Evolutionary conservation across 2,888 invertebrate genomes (phyloP).

Genomic region (Aphodius granarius): DNA sequence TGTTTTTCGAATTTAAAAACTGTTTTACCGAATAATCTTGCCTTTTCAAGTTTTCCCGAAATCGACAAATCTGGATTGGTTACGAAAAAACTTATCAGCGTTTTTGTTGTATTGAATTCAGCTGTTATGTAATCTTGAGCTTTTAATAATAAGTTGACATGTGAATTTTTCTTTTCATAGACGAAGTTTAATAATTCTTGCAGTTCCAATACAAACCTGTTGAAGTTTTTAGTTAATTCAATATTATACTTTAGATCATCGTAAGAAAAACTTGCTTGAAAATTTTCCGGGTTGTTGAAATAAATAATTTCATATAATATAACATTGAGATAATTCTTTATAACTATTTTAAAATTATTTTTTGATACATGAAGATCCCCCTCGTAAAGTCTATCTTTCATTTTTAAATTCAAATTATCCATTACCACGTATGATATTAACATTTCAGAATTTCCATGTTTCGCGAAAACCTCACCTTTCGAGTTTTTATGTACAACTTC

Average conservation of each 20-base stretch:
- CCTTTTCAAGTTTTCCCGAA: neutral
- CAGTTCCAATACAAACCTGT: slow-evolving; percentile 2
- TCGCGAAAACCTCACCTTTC: neutral
- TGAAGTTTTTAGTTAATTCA: slow-evolving; percentile 1
- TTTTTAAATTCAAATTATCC: neutral
- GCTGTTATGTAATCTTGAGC: neutral
- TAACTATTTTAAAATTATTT: neutral
- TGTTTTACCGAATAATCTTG: slow-evolving; percentile 3
- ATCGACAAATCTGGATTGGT: neutral
- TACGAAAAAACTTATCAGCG: neutral
- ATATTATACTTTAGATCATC: neutral
- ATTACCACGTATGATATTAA: neutral
- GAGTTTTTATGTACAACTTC: neutral
- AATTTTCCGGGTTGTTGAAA: neutral
- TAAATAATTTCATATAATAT: neutral
- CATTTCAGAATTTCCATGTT: neutral
- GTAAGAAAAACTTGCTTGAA: neutral
- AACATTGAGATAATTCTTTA: neutral
- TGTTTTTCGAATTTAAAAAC: neutral
- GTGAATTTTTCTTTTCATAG: neutral
- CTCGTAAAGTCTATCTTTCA: neutral
- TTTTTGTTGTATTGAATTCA: slow-evolving; percentile 1
- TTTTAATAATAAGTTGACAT: neutral
- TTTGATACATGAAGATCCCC: neutral
- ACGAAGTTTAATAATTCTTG: neutral